These are phyloP conservation scores for Leucoma salicis DNA, from an alignment of 2,888 invertebrate species.

Conservation along the genomic window DNA sequence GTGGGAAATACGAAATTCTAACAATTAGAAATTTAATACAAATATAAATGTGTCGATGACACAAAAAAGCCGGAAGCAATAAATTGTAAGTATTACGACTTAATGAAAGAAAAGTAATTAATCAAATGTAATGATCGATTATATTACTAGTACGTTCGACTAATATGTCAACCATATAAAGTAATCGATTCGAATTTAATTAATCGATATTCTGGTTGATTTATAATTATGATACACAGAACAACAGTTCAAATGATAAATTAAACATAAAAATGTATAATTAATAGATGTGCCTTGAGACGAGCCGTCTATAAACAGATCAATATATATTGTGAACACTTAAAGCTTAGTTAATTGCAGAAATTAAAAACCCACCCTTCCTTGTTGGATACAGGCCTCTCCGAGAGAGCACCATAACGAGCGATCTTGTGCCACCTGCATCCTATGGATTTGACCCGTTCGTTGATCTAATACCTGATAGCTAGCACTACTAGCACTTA, in stretches of 20 bases:
- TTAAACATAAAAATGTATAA: constrained; percentile 13
- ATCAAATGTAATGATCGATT: constrained; percentile 19
- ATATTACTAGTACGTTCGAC: constrained; percentile 8
- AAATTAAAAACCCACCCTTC: no score
- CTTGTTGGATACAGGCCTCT: no score
- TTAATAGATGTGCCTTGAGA: neutral
- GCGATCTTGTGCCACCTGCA: no score
- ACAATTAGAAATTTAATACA: neutral
- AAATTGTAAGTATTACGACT: constrained; percentile 7
- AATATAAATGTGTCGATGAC: constrained; percentile 2
- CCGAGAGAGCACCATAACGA: no score
- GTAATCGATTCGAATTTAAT: constrained; percentile 21
- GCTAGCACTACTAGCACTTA: no score
- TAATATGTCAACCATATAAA: constrained; percentile 12
- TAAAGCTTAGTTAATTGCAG: no score
- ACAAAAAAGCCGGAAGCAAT: constrained; percentile 18
- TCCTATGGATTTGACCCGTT: no score
- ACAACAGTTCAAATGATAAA: constrained; percentile 19
- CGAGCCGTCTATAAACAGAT: no score
- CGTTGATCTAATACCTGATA: no score
- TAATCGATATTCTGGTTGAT: constrained; percentile 28
- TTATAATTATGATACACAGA: constrained; percentile 11
- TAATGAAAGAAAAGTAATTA: constrained; percentile 7
- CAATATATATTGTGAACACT: no score
- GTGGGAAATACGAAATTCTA: no score